Evolutionary conservation across 2,113 vertebrate genomes (phyloP).

Genomic region (Charadrius vociferus): DNA sequence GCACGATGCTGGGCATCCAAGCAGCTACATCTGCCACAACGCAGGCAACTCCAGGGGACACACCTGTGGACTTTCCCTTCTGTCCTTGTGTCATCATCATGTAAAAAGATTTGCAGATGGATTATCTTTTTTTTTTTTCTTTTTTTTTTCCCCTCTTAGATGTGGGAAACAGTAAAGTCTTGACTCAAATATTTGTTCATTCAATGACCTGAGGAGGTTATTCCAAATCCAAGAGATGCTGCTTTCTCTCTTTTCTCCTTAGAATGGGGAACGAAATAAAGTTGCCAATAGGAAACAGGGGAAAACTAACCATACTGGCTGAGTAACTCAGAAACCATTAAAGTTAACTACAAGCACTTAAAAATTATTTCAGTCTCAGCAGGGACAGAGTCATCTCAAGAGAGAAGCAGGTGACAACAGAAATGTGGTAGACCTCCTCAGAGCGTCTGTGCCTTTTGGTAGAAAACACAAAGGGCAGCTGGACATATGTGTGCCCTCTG

Average conservation of each 20-base stretch:
- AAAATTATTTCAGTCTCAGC: neutral
- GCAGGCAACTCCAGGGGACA: neutral
- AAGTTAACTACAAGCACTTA: neutral
- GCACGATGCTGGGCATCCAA: neutral
- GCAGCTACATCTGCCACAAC: neutral
- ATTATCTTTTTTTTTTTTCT: neutral
- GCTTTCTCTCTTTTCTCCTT: neutral
- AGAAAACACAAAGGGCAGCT: neutral
- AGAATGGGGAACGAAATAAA: neutral
- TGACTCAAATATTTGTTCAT: neutral
- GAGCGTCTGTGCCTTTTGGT: neutral
- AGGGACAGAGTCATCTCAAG: neutral
- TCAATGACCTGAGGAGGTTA: neutral
- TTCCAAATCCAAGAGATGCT: neutral
- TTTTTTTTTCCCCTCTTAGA: neutral
- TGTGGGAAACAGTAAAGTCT: neutral
- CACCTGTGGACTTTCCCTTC: neutral
- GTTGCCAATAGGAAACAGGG: neutral
- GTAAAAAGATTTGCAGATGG: neutral
- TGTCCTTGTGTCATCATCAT: neutral
- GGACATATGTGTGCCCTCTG: neutral
- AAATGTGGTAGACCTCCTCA: neutral
- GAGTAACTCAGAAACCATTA: neutral
- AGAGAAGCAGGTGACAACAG: neutral
- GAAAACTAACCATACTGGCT: neutral